Evolutionary conservation across 2,797 vertebrate species (phyloP).

Genomic region (Avahi laniger): DNA sequence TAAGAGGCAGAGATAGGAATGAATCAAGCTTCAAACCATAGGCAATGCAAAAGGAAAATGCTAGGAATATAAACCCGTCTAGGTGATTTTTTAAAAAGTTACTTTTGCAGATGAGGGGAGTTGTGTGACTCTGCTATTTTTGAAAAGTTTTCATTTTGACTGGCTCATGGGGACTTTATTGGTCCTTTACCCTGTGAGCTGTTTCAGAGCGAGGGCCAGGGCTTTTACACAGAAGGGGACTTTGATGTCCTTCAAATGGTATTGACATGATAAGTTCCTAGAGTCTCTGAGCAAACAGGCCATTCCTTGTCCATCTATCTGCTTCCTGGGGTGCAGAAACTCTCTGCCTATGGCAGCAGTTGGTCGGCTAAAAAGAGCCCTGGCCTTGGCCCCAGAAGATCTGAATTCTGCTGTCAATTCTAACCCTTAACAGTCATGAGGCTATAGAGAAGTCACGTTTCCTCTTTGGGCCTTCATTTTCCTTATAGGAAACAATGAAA

Average conservation of each 20-base stretch:
- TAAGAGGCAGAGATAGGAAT: conserved; percentile 61
- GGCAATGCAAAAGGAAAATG: conserved; percentile 59
- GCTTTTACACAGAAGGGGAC: not conserved
- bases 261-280: not conserved
- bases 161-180: conserved; percentile 28
- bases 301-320: not conserved
- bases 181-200: conserved; percentile 16
- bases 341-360: not conserved
- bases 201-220: not conserved
- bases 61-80: conserved; percentile 64
- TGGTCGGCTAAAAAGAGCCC: not conserved
- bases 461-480: not conserved
- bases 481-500: not conserved
- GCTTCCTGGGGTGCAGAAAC: not conserved
- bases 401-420: not conserved
- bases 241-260: conserved; percentile 5
- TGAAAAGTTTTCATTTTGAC: conserved; percentile 64
- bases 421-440: not conserved
- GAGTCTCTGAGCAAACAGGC: not conserved
- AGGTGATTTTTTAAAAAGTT: conserved; percentile 35
- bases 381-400: not conserved
- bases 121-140: conserved; percentile 25
- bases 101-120: conserved; percentile 23
- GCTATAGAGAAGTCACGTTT: not conserved
- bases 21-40: conserved; percentile 68